phyloP scores from a whole-genome alignment of 2,113 vertebrate genomes.

The Corvus moneduloides region DNA sequence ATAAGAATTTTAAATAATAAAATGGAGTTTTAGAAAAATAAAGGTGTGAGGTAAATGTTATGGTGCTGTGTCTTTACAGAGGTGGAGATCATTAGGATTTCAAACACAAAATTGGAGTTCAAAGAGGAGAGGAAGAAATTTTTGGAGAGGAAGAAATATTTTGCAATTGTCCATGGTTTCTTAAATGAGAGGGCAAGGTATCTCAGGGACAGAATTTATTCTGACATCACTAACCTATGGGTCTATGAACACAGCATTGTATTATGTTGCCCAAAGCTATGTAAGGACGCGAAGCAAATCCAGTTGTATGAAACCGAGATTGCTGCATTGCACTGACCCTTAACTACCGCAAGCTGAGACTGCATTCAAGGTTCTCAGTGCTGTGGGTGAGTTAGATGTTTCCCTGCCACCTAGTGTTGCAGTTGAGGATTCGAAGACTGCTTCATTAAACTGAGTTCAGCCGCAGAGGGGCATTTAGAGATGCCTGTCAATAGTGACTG shows the following conservation, averaged over 20 bases:
- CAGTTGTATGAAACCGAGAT: background rate
- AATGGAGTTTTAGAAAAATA: background rate
- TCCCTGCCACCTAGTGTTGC: constrained; percentile 27
- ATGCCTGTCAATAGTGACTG: background rate
- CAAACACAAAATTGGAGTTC: background rate
- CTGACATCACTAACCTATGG: background rate
- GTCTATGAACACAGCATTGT: background rate
- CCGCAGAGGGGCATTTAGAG: background rate
- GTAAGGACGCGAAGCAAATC: background rate
- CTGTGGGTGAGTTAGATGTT: background rate
- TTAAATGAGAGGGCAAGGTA: background rate
- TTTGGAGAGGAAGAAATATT: background rate
- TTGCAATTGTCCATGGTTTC: background rate
- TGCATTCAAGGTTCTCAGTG: background rate
- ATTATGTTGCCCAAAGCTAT: background rate
- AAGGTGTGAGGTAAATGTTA: background rate
- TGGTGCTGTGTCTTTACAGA: background rate
- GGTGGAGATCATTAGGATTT: background rate
- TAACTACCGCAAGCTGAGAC: background rate
- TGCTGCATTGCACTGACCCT: background rate
- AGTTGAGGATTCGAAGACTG: background rate
- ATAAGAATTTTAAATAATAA: background rate
- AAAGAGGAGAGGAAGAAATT: background rate
- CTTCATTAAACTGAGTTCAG: background rate
- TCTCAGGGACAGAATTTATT: background rate